Conservation (phyloP, 2,888 invertebrate species). For the Callinectes sapidus region DNA sequence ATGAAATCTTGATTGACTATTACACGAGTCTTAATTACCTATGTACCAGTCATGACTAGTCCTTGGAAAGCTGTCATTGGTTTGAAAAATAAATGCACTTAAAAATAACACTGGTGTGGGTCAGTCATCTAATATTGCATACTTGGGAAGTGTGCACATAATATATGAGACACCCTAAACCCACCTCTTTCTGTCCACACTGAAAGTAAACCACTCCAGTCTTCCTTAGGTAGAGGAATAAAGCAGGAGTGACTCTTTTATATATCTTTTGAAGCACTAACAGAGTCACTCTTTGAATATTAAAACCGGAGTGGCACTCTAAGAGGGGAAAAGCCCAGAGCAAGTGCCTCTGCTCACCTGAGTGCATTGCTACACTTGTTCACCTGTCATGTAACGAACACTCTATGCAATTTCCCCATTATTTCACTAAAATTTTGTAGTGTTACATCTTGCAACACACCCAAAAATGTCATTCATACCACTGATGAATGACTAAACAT, state of each 20-base stretch:
- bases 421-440: background rate
- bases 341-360: background rate
- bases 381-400: background rate
- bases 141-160: background rate
- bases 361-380: background rate
- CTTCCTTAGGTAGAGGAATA: background rate
- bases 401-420: background rate
- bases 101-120: background rate
- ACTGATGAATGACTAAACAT: background rate
- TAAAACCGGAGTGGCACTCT: background rate
- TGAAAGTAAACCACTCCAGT: background rate
- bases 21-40: background rate
- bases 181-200: background rate
- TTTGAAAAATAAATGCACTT: background rate
- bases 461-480: background rate
- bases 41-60: background rate
- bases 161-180: background rate
- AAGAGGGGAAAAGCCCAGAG: background rate
- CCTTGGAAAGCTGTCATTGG: background rate
- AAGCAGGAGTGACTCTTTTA: background rate
- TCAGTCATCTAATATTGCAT: background rate
- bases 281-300: background rate
- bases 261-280: background rate
- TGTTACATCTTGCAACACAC: background rate
- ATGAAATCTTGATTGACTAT: background rate